Conservation (phyloP, 2,113 vertebrate genomes). For the Callorhinus ursinus region DNA sequence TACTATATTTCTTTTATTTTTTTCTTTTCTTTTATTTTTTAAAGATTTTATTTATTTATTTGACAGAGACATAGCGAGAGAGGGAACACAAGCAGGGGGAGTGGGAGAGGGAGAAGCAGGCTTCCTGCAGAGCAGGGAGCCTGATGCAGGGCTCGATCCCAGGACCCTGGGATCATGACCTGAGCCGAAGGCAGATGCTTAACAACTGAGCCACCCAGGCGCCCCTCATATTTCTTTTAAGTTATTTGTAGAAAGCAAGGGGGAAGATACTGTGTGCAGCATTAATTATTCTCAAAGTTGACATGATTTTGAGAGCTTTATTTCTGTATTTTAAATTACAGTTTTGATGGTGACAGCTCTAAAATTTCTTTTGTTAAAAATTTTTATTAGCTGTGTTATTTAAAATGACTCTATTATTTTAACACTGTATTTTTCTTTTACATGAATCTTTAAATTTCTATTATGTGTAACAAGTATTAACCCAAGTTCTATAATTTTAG, state of each 20-base stretch:
- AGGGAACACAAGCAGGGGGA: no score
- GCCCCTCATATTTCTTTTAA: not conserved
- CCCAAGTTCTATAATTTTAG: not conserved
- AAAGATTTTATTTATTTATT: no score
- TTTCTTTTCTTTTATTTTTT: no score
- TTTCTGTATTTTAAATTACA: constrained; percentile 37
- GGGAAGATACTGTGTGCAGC: not conserved
- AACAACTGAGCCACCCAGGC: no score
- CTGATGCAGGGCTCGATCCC: no score
- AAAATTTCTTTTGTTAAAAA: not conserved
- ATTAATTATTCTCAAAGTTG: not conserved
- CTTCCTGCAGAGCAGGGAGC: no score
- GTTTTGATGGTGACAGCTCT: not conserved
- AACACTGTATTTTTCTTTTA: constrained; percentile 30
- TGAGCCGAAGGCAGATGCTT: no score
- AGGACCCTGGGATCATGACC: no score
- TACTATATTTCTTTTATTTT: not conserved
- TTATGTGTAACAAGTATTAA: not conserved
- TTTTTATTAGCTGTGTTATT: constrained; percentile 33
- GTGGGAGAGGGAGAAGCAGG: no score
- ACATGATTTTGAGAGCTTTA: constrained; percentile 8
- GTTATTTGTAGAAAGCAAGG: not conserved
- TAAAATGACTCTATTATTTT: constrained; percentile 38
- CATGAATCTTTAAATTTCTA: not conserved
- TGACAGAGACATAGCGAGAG: no score